Conservation (phyloP, 2,113 vertebrate genomes). For the Castor canadensis region DNA sequence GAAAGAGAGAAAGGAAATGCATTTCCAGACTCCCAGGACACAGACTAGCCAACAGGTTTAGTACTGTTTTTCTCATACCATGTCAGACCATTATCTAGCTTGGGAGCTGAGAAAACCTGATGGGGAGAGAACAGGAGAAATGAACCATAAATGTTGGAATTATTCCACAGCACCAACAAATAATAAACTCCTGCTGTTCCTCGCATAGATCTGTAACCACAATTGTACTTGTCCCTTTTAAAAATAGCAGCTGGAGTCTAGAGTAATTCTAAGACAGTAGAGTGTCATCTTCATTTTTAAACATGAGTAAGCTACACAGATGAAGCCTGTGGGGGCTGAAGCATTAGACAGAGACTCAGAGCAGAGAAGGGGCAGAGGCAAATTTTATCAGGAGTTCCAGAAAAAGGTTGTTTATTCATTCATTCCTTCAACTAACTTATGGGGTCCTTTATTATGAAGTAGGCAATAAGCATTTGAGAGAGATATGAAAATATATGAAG, state of each 20-base stretch:
- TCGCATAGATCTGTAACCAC: constrained; percentile 17
- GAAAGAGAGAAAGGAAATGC: not conserved
- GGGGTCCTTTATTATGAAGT: not conserved
- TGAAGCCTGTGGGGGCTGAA: not conserved
- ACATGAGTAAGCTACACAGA: constrained; percentile 39
- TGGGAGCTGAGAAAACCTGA: not conserved
- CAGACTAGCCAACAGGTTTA: not conserved
- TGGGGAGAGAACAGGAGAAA: constrained; percentile 53
- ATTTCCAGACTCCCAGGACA: not conserved
- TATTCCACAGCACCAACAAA: constrained; percentile 56
- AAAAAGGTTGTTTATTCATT: not conserved
- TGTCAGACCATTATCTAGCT: constrained; percentile 30
- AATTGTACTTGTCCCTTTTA: constrained; percentile 40
- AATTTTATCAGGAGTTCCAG: not conserved
- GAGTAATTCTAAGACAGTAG: constrained; percentile 36
- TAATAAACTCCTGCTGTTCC: constrained; percentile 55
- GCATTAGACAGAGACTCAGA: not conserved
- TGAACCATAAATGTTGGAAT: constrained; percentile 56
- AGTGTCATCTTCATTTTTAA: constrained; percentile 63
- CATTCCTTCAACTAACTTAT: not conserved
- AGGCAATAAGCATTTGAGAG: not conserved
- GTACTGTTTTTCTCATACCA: constrained; percentile 25
- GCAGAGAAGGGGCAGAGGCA: not conserved
- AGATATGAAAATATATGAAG: not conserved
- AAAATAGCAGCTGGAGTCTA: constrained; percentile 49